These are phyloP conservation scores for Crossaster papposus DNA, from an alignment of 53 echinoderm and acorn worm genomes.

Conservation along the genomic window DNA sequence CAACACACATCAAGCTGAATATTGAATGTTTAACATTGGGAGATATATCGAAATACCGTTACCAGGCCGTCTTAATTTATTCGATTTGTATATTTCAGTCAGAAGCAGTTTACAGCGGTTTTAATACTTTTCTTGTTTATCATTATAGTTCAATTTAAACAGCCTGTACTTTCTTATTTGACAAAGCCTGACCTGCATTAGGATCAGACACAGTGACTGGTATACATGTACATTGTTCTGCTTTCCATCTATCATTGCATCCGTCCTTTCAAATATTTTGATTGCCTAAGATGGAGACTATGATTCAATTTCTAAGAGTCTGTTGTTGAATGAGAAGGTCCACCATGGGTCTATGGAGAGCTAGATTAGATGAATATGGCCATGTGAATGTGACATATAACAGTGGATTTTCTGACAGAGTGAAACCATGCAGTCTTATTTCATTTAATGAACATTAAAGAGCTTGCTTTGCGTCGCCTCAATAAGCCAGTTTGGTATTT, in stretches of 20 bases:
- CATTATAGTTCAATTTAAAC: neutral
- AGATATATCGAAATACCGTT: no score
- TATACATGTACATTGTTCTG: constrained; percentile 15
- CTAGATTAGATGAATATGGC: neutral
- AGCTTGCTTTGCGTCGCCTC: no score
- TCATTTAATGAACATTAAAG: neutral
- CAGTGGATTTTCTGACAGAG: neutral
- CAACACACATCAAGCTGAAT: no score
- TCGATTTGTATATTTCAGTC: no score
- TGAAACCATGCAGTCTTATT: neutral
- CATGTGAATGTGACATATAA: neutral
- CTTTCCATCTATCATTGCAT: constrained; percentile 22
- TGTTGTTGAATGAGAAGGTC: constrained; percentile 16
- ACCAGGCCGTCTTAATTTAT: no score
- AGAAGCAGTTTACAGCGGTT: no score
- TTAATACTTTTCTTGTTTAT: no score
- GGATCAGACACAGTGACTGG: neutral
- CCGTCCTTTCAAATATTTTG: constrained; percentile 44
- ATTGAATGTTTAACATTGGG: no score
- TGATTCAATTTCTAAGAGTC: constrained; percentile 56
- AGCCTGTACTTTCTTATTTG: neutral
- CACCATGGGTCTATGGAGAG: neutral
- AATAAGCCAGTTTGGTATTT: no score
- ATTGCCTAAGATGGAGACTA: constrained; percentile 5
- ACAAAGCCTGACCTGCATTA: neutral